These are phyloP conservation scores for Pachypanchax playfairii DNA, from an alignment of 2,113 vertebrate genomes.

Conservation along the genomic window DNA sequence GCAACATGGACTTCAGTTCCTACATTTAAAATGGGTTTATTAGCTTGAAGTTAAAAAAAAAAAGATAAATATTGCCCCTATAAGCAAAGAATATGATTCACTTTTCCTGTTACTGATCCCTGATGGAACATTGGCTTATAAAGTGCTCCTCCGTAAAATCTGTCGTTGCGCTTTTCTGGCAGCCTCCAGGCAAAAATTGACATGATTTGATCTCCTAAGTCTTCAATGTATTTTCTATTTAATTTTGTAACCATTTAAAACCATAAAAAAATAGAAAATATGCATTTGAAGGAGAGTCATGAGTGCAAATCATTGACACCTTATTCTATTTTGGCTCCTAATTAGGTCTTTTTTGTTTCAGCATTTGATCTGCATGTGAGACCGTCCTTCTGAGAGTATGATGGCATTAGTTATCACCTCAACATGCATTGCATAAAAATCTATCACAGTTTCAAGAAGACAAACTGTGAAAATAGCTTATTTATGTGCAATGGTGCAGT, in stretches of 20 bases:
- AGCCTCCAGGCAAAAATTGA: conserved; percentile 54
- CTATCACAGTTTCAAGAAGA: conserved; percentile 16
- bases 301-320: conserved; percentile 4
- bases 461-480: conserved; percentile 14
- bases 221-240: conserved; percentile 17
- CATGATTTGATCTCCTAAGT: conserved; percentile 47
- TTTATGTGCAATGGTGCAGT: background rate
- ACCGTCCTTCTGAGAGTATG: background rate
- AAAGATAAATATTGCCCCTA: conserved; percentile 62
- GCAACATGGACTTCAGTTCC: conserved; percentile 19
- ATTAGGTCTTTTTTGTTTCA: background rate
- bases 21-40: conserved; percentile 39
- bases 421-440: background rate
- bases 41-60: conserved; percentile 28
- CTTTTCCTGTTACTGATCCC: conserved; percentile 61
- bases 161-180: conserved; percentile 43
- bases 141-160: conserved; percentile 65
- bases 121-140: conserved; percentile 62
- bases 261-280: conserved; percentile 26
- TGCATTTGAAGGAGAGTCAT: conserved; percentile 17
- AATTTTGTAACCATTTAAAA: too few species aligned
- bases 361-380: conserved; percentile 7
- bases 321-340: background rate
- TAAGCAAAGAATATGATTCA: conserved; percentile 58
- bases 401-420: conserved; percentile 20